phyloP scores from a whole-genome alignment of 2,888 invertebrate species.

The Tinea pellionella region DNA sequence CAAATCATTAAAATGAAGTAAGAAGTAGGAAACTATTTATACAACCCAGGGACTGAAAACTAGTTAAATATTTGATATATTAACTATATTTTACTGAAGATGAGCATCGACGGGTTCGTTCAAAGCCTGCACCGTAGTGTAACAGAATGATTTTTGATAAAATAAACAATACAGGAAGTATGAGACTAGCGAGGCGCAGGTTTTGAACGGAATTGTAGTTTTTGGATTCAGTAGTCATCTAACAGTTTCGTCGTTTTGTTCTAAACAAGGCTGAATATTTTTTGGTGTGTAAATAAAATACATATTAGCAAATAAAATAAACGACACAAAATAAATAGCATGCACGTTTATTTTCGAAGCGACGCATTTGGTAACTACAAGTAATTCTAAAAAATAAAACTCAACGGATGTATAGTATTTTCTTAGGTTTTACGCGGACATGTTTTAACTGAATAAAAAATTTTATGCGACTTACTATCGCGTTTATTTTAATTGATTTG shows the following conservation, averaged over 20 bases:
- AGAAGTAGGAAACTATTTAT: constrained; percentile 69
- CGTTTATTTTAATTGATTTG: too few relatives aligned
- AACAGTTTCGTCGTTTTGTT: constrained; percentile 24
- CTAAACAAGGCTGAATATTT: constrained; percentile 41
- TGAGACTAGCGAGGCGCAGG: constrained; percentile 58
- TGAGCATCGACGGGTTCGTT: constrained; percentile 56
- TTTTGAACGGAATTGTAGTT: constrained; percentile 49
- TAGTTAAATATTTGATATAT: constrained; percentile 70
- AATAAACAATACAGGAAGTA: constrained; percentile 47
- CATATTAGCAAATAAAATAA: constrained; percentile 8
- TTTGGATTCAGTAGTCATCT: constrained; percentile 19
- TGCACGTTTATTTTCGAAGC: constrained; percentile 16
- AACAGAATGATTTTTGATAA: constrained; percentile 40
- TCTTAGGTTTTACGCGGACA: too few relatives aligned
- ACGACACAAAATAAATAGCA: neutral
- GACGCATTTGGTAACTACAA: neutral
- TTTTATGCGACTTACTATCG: too few relatives aligned
- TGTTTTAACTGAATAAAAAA: too few relatives aligned
- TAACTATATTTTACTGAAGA: constrained; percentile 59
- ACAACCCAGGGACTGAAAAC: constrained; percentile 69
- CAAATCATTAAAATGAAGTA: constrained; percentile 68
- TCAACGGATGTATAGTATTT: neutral
- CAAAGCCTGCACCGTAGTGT: constrained; percentile 49
- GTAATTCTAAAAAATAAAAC: neutral
- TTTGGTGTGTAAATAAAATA: constrained; percentile 32